Conservation (phyloP, 2,797 vertebrate genomes). For the Neomorphus geoffroyi region DNA sequence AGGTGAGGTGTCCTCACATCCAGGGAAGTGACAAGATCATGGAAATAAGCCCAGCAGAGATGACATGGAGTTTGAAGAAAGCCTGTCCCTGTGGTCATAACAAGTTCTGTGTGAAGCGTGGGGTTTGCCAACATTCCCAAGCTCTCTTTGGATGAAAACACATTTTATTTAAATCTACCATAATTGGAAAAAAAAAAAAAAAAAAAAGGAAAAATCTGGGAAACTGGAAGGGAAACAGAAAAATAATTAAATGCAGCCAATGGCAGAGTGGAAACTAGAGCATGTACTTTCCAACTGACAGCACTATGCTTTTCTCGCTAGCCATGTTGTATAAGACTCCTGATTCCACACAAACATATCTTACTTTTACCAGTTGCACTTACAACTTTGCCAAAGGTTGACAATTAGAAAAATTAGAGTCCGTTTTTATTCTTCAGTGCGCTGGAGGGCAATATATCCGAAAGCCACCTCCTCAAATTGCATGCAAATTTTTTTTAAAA, state of each 20-base stretch:
- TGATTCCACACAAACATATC: neutral
- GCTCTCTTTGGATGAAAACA: neutral
- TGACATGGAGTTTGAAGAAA: neutral
- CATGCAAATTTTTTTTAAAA: neutral
- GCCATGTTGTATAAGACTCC: neutral
- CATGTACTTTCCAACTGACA: neutral
- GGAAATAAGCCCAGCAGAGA: neutral
- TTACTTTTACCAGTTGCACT: neutral
- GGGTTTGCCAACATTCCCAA: neutral
- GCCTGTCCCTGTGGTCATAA: neutral
- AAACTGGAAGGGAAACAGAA: neutral
- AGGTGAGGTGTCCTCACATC: neutral
- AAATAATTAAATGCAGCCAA: neutral
- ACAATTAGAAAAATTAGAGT: neutral
- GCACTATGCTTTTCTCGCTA: neutral
- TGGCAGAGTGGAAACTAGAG: neutral
- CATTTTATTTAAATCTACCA: neutral
- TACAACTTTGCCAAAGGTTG: neutral
- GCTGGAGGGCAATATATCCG: fast-evolving
- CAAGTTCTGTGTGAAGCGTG: fast-evolving
- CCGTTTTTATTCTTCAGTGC: neutral
- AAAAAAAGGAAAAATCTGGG: neutral
- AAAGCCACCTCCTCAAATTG: neutral
- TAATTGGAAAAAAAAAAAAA: neutral
- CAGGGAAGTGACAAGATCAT: neutral